These are phyloP conservation scores for Tenthredo livida DNA, from an alignment of 2,888 invertebrate species.

Conservation along the genomic window DNA sequence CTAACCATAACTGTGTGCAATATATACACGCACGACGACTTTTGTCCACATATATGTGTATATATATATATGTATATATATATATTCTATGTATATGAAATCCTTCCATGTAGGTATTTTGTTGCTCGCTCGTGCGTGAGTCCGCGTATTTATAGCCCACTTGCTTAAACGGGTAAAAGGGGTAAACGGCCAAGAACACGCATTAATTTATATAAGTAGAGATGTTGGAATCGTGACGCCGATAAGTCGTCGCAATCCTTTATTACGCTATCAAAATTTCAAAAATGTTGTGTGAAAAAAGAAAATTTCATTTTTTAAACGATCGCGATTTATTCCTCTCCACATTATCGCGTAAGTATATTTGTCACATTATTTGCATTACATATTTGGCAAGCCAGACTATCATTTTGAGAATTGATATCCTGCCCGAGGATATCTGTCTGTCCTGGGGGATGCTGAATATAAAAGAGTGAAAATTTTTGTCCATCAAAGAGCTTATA, in stretches of 20 bases:
- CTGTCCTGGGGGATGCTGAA: neutral
- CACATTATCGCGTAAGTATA: neutral
- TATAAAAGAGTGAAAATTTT: neutral
- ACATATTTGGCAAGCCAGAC: neutral
- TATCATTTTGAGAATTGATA: neutral
- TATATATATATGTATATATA: no score
- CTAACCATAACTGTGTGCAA: slow-evolving; percentile 24
- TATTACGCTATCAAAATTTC: neutral
- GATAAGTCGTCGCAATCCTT: neutral
- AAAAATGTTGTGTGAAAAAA: neutral
- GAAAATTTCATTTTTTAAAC: no score
- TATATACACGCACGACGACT: slow-evolving; percentile 2
- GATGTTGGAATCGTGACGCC: neutral
- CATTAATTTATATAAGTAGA: slow-evolving; percentile 8
- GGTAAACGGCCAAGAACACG: slow-evolving; percentile 16
- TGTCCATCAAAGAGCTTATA: neutral
- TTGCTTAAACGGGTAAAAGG: slow-evolving; percentile 21
- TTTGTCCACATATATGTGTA: neutral
- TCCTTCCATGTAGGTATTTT: neutral
- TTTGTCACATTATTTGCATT: neutral
- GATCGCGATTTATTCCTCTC: neutral
- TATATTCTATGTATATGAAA: no score
- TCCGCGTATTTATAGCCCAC: slow-evolving; percentile 7
- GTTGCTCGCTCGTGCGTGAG: neutral
- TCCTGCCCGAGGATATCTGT: neutral